Evolutionary conservation across 2,888 invertebrate genomes (phyloP), one percentile per base, ranked within the genome.

Genomic region (Petrophora chlorosata): DNA sequence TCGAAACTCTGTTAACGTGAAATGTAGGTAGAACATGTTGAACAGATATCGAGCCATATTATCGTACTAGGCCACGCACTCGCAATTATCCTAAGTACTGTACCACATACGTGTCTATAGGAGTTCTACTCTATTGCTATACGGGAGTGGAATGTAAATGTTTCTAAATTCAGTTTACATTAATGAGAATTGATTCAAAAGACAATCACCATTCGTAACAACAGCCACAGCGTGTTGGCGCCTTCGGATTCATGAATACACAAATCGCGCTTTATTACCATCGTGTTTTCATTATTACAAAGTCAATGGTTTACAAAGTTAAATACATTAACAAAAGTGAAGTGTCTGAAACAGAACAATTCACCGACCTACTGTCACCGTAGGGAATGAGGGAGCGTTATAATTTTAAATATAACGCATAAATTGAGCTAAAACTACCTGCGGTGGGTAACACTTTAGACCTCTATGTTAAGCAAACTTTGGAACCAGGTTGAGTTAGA

Each of bases 211-310:
- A 71, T 71, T 72, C 53, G 64, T 63, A 73, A 69, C 70, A 74
- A 69, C 56, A 65, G 65, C 63, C 65, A 59, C 44, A 46, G 33
- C 39, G 56, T 8, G 39, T 58, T 53, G 59, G 64, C 63, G 48
- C 46, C 46, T 39, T 62, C 54, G 44, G 63, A 68, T 70, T 81
- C 79, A 82, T 81, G 76, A 82, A 82, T 82, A 80, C 68, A 73
- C 75, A 83, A 79, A 76, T 72, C 61, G 58, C 44, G 57, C 61
- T 73, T 76, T 77, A 75, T 78, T 70, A 73, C 59, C 61, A 57
- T 70, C 63, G 67, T 60, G 63, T 63, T 67, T 71, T 66, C 67
- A 67, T 70, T 70, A 67, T 68, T 58, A 66, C 59, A 53, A 66
- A 71, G 60, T 65, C 58, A 67, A 70, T 69, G 61, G 66, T 67